A percentile compares a stretch with the other conserved stretches of the same genome.
phyloP scores from a whole-genome alignment of 2,797 vertebrate genomes.

The Menidia menidia region DNA sequence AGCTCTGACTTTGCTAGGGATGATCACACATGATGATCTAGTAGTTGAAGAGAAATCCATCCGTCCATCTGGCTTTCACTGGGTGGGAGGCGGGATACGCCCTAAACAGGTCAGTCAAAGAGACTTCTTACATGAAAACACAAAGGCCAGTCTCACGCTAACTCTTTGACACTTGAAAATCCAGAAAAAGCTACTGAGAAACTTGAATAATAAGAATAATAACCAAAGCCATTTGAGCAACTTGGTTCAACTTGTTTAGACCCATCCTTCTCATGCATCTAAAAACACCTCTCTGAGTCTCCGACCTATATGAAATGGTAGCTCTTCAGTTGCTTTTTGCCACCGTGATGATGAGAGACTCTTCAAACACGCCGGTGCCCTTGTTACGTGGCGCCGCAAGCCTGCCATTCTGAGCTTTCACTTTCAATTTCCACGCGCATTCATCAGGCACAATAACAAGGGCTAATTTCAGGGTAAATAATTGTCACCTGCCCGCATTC shows the following conservation, averaged over 20 bases:
- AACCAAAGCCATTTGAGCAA: not conserved
- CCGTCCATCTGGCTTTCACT: too few species aligned
- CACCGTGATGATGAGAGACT: conserved; percentile 33
- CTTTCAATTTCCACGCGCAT: conserved; percentile 63
- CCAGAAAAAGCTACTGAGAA: not conserved
- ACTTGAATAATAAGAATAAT: conserved; percentile 24
- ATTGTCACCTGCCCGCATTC: conserved; percentile 62
- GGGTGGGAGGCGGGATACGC: too few species aligned
- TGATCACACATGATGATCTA: too few species aligned
- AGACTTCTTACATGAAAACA: too few species aligned
- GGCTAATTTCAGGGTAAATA: conserved; percentile 70
- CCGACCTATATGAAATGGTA: conserved; percentile 14
- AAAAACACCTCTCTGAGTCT: conserved; percentile 22
- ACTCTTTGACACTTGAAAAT: not conserved
- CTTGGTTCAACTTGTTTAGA: not conserved
- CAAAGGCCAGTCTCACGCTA: too few species aligned
- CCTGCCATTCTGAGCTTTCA: conserved; percentile 51
- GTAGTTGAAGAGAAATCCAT: too few species aligned
- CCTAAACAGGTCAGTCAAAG: too few species aligned
- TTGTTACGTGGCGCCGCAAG: conserved; percentile 40
- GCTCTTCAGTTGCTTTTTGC: conserved; percentile 31
- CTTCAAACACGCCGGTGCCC: conserved; percentile 39
- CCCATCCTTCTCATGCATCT: too few species aligned
- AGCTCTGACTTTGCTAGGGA: too few species aligned
- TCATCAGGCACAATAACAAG: conserved; percentile 60